Conservation (phyloP, 2,113 vertebrate species). For the Noctilio leporinus region DNA sequence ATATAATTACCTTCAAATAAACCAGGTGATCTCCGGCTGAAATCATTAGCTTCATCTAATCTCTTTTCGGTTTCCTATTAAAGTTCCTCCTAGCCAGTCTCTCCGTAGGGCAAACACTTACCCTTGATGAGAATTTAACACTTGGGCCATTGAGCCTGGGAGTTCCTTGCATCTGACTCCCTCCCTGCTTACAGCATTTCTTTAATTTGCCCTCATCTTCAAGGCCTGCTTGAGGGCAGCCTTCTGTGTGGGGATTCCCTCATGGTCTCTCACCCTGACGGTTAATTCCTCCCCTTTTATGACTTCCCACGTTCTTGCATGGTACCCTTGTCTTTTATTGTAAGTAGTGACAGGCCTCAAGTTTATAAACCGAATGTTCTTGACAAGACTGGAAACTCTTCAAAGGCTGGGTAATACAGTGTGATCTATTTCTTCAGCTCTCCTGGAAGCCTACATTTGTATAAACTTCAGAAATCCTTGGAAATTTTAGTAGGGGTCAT, state of each 20-base stretch:
- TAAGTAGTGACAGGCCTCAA: neutral
- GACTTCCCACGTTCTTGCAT: neutral
- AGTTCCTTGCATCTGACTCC: neutral
- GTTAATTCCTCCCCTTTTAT: neutral
- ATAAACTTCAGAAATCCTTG: neutral
- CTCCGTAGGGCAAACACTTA: slow-evolving; percentile 6
- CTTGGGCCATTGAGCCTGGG: neutral
- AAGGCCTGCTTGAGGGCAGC: neutral
- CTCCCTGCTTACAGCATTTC: neutral
- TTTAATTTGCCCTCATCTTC: neutral
- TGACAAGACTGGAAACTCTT: neutral
- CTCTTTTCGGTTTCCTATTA: slow-evolving; percentile 17
- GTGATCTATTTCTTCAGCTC: neutral
- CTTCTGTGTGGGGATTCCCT: neutral
- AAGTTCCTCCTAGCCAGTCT: neutral
- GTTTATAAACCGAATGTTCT: neutral
- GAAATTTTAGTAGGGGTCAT: neutral
- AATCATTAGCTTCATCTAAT: neutral
- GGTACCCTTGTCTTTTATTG: neutral
- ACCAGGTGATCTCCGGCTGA: neutral
- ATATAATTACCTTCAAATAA: slow-evolving; percentile 37
- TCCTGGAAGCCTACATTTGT: neutral
- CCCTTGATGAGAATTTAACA: neutral
- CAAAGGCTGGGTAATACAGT: neutral
- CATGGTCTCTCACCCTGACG: neutral